Evolutionary conservation across 2,888 invertebrate species (phyloP), one percentile per base, ranked within the genome.

Genomic region (Autographa pulchrina): DNA sequence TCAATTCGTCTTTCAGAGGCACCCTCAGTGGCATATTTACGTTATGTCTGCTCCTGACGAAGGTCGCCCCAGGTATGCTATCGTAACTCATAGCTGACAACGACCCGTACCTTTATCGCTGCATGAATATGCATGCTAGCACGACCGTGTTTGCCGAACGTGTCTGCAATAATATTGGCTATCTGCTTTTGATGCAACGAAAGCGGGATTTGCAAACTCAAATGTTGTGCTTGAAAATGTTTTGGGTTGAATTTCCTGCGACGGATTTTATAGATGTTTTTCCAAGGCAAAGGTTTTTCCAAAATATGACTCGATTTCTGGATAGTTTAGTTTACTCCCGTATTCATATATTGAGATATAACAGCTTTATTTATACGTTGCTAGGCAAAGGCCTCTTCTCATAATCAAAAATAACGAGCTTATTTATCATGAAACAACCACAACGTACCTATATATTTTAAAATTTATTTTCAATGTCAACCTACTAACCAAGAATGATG

Each of bases 21-120:
- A 64, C 56, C 70, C 62, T 74, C 72, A 72, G 70, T 61, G 48
- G 14, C 25, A 68, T 71, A 77, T 77, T 78, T 78, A 68, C 80
- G 69, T 72, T 56, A 61, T 43, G 64, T 75, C 79, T 66, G 68
- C 25, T 68, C 68, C 76, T 75, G 66, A 72, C 74, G 81, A 87
- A 88, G 88, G 88, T 86, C 86, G 81, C 78, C 74, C 75, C 88
- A 89, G 88, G 87, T 88, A 89, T 85, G 82, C 80, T 85, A 86
- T 85, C 88, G 75, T 79, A 63, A 72, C 74, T 80, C 78, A 76
- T 79, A 70, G 73, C 77, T 68, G 74, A 62, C 74, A 68, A 69
- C 77, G 65, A 74, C 70, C 71, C 79, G 65, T 76, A 67, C 75
- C 65, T 75, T 80, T 83, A 83, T 85, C 80, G 80, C 79, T 82